Evolutionary conservation across 2,113 vertebrate species (phyloP), one percentile per base, ranked within the genome.

Genomic region (Speoplatyrhinus poulsoni): DNA sequence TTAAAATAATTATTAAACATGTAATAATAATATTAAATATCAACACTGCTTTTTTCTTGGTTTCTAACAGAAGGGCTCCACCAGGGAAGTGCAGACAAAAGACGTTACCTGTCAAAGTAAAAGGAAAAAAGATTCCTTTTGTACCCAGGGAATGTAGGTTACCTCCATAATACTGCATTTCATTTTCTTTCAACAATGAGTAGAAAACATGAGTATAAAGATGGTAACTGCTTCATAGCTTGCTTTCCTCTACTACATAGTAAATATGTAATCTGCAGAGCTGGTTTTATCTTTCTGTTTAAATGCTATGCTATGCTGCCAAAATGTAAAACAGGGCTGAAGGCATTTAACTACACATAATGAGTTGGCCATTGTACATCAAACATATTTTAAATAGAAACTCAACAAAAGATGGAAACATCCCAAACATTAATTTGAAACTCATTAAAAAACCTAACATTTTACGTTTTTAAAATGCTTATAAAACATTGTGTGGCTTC

Each of bases 1-100:
- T 26, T 26, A 0, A 26, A 26, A 26, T 26, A 19, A 19, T 19
- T 19, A 26, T 26, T 26, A 57, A 57, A 57, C 16, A 9, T 57
- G 0, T 2, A 60, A 41, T 15, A 15, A 61, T 46, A 41, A 46
- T 46, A n/a, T 9, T 19, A 5, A 15, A 15, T 46, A 12, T n/a
- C 58, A n/a, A 10, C 41, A 19, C 32, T 76, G 9, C 46, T 48
- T 33, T 12, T 13, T 72, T 13, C 54, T 11, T 49, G 11, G 48
- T 12, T 46, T 63, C 64, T 82, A 41, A 53, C 78, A 95, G 95
- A 91, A 86, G 93, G 88, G 94, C 94, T 67, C 91, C 94, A 46
- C 94, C 94, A 41, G 93, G 92, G 26, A 96, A 95, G 70, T 95
- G 95, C 82, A 93, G 91, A 82, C 86, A 90, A 50, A 93, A 92